These are phyloP conservation scores for Orthonychiurus folsomi DNA, from an alignment of 2,888 invertebrate species.

Conservation along the genomic window DNA sequence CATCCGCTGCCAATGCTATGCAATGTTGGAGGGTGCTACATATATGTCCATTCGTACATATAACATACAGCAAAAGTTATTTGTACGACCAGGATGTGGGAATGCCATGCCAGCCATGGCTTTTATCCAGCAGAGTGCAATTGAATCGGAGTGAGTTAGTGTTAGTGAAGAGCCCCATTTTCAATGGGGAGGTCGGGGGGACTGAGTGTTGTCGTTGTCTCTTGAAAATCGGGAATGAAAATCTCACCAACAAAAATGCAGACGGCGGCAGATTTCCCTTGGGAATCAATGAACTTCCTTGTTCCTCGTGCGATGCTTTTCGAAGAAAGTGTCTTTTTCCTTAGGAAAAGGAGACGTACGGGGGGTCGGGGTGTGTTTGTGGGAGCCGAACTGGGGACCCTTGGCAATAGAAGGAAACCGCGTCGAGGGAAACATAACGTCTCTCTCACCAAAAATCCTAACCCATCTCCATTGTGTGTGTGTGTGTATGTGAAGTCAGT, in stretches of 20 bases:
- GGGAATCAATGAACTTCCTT: conserved; percentile 22
- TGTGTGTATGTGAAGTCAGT: no score
- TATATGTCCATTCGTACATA: no score
- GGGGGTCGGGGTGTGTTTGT: not conserved
- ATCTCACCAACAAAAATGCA: conserved; percentile 26
- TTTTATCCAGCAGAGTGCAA: not conserved
- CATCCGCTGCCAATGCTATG: no score
- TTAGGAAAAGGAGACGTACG: no score
- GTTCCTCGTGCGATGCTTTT: not conserved
- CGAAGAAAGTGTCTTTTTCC: no score
- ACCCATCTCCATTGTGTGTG: conserved; percentile 11
- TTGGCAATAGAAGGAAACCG: conserved; percentile 18
- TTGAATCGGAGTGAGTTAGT: conserved; percentile 1
- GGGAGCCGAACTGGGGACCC: conserved; percentile 8
- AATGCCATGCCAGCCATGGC: no score
- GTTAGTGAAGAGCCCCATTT: conserved; percentile 1
- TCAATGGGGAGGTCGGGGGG: not conserved
- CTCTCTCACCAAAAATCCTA: conserved; percentile 14
- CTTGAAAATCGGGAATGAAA: conserved; percentile 13
- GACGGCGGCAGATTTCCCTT: conserved; percentile 32
- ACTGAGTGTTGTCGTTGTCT: conserved; percentile 4
- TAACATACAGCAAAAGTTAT: not conserved
- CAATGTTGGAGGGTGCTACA: no score
- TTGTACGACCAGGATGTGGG: no score
- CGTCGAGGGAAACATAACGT: conserved; percentile 20